Conservation (phyloP, 1,140 invertebrate genomes). For the Drosophila nannoptera region DNA sequence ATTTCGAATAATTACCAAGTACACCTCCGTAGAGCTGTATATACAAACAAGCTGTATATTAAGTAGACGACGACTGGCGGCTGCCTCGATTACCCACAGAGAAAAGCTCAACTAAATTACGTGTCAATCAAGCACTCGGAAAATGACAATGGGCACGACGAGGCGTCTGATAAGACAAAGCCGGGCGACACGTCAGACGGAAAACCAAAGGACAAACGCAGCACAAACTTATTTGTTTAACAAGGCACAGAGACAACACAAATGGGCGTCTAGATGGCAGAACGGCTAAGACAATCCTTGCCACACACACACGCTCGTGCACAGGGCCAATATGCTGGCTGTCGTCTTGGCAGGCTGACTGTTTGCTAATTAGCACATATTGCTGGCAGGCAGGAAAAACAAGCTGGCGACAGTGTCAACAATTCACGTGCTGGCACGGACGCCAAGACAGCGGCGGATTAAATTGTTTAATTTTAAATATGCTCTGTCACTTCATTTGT, state of each 20-base stretch:
- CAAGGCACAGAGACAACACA: slow-evolving; percentile 36
- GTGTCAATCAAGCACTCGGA: slow-evolving; percentile 75
- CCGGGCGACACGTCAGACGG: slow-evolving; percentile 38
- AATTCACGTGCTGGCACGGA: slow-evolving; percentile 58
- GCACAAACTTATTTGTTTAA: slow-evolving; percentile 70
- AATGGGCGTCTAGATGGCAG: slow-evolving; percentile 9
- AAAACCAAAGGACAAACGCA: slow-evolving; percentile 35
- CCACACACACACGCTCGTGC: slow-evolving; percentile 3
- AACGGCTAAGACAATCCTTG: slow-evolving; percentile 36
- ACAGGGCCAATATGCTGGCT: slow-evolving; percentile 1
- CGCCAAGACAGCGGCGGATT: slow-evolving; percentile 61
- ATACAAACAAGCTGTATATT: background rate
- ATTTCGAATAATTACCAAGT: background rate
- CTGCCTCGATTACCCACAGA: slow-evolving; percentile 6
- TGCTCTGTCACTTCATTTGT: slow-evolving; percentile 78
- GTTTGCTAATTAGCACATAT: slow-evolving; percentile 77
- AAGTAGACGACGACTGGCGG: background rate
- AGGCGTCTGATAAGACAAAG: slow-evolving; percentile 58
- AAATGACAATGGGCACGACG: slow-evolving; percentile 63
- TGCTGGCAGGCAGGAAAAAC: slow-evolving; percentile 67
- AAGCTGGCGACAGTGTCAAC: slow-evolving; percentile 64
- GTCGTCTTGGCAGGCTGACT: slow-evolving; percentile 39
- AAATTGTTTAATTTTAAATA: slow-evolving; percentile 79
- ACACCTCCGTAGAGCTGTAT: background rate
- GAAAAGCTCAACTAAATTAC: slow-evolving; percentile 65